These are phyloP conservation scores for Anthoscopus minutus DNA, from an alignment of 2,113 vertebrate species.

Conservation along the genomic window DNA sequence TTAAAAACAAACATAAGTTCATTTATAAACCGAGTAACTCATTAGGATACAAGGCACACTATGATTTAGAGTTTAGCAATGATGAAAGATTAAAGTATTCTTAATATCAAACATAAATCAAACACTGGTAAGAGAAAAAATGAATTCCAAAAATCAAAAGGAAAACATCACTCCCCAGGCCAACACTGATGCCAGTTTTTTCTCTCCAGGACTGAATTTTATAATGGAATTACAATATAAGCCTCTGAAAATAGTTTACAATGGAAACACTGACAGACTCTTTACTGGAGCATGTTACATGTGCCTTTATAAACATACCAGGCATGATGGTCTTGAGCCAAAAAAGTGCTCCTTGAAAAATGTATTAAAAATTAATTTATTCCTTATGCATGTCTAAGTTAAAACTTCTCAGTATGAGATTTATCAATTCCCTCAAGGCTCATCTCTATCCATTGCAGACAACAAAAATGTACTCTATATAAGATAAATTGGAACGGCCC, in stretches of 20 bases:
- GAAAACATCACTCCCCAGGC: not conserved
- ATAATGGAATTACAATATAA: constrained; percentile 32
- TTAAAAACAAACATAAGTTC: not conserved
- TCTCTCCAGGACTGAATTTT: not conserved
- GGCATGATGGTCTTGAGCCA: constrained; percentile 19
- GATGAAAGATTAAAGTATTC: not conserved
- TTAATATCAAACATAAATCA: not conserved
- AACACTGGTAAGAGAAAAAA: not conserved
- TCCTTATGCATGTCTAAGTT: constrained; percentile 38
- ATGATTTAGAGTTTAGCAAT: not conserved
- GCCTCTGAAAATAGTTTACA: constrained; percentile 22
- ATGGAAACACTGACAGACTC: constrained; percentile 45
- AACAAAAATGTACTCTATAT: not conserved
- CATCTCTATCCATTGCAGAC: not conserved
- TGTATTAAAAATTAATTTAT: constrained; percentile 62
- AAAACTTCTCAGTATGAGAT: not conserved
- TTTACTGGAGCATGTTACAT: not conserved
- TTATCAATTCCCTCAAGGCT: constrained; percentile 30
- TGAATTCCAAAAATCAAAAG: not conserved
- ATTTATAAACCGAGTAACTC: not conserved
- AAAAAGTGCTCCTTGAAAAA: constrained; percentile 53
- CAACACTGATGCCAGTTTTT: not conserved
- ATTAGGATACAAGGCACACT: not conserved
- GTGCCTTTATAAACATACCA: constrained; percentile 48
- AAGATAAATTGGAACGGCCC: not conserved